phyloP scores from a whole-genome alignment of 2,888 invertebrate species.

The Tetranychus piercei region DNA sequence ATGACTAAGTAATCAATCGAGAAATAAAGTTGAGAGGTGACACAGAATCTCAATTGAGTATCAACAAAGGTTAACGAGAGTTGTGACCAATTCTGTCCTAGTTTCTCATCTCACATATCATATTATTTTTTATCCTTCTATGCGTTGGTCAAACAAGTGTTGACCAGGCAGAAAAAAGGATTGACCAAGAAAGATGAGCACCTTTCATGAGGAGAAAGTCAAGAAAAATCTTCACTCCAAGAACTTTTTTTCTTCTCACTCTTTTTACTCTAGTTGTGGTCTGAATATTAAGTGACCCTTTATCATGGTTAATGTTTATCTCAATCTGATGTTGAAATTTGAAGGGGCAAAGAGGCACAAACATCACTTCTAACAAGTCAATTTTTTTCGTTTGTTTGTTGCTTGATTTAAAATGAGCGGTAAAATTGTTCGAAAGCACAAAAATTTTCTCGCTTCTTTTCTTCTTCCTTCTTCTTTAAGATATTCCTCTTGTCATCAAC shows the following conservation, averaged over 20 bases:
- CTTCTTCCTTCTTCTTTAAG: background rate
- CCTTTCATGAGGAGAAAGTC: background rate
- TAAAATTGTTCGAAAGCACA: too few species aligned
- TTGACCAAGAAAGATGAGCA: background rate
- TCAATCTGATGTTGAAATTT: background rate
- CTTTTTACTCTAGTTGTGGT: background rate
- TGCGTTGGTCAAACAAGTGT: background rate
- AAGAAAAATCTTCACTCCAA: background rate
- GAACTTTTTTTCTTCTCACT: background rate
- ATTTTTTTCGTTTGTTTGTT: too few species aligned
- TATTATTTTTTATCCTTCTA: background rate
- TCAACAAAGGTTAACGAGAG: background rate
- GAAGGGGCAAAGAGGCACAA: too few species aligned
- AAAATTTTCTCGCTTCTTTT: background rate
- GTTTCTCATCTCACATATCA: background rate
- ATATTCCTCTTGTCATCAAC: background rate
- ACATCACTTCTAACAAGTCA: too few species aligned
- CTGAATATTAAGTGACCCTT: background rate
- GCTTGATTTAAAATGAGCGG: too few species aligned
- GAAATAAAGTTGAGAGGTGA: background rate
- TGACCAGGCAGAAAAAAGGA: background rate
- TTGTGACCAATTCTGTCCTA: background rate
- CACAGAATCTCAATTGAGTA: background rate
- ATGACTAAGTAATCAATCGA: background rate
- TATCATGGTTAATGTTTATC: background rate